Conservation (phyloP, 2,797 vertebrate genomes). For the Menidia menidia region DNA sequence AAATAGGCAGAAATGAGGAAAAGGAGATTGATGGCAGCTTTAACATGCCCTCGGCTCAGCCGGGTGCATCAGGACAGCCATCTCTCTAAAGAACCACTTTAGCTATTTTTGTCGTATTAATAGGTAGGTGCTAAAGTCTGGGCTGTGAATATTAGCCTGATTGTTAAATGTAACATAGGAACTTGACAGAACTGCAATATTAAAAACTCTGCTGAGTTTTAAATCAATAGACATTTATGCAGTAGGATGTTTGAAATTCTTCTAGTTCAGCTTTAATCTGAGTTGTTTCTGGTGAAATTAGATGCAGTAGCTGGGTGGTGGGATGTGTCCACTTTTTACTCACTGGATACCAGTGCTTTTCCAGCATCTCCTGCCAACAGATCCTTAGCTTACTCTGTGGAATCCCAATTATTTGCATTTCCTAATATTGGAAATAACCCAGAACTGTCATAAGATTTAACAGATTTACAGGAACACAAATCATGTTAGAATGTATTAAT, state of each 20-base stretch:
- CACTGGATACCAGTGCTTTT: not conserved
- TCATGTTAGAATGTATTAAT: not conserved
- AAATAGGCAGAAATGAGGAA: constrained; percentile 58
- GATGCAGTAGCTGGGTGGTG: too few species aligned
- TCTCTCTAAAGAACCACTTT: constrained; percentile 38
- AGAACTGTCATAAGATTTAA: not conserved
- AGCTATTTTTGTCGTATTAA: constrained; percentile 51
- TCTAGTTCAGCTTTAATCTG: too few species aligned
- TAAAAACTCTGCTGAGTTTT: constrained; percentile 8
- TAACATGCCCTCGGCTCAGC: constrained; percentile 65
- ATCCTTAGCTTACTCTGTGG: not conserved
- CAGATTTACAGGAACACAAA: not conserved
- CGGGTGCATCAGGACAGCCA: constrained; percentile 48
- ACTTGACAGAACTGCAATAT: constrained; percentile 17
- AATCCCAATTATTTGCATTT: not conserved
- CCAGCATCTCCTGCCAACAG: not conserved
- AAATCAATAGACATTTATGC: constrained; percentile 2
- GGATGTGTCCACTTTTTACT: not conserved
- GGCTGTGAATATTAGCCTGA: constrained; percentile 36
- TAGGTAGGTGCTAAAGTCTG: constrained; percentile 37
- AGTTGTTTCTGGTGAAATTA: too few species aligned
- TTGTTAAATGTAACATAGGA: constrained; percentile 22
- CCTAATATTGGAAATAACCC: not conserved
- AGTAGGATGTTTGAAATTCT: not conserved
- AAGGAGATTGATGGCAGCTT: constrained; percentile 65